Evolutionary conservation across 2,797 vertebrate species (phyloP).

Genomic region (Picus viridis): DNA sequence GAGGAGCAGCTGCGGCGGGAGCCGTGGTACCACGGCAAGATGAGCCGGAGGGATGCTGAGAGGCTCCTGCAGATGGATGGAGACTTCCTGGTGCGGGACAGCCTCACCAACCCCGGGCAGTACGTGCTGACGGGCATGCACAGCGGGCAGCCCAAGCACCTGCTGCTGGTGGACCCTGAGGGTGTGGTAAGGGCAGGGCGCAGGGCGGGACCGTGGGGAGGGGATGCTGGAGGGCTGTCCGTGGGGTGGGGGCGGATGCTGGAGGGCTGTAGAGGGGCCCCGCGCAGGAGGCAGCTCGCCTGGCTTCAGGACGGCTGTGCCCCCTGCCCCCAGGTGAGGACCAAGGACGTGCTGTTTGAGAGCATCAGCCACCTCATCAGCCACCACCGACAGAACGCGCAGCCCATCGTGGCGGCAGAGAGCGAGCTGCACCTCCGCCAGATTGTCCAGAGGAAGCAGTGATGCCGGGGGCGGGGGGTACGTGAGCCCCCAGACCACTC

Average conservation of each 20-base stretch:
- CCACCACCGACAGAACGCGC: constrained; percentile 92
- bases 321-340: constrained; percentile 87
- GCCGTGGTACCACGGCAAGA: constrained; percentile 95
- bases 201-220: accelerated
- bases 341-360: constrained; percentile 96
- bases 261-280: accelerated
- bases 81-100: constrained; percentile 95
- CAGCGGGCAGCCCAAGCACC: constrained; percentile 91
- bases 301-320: neutral
- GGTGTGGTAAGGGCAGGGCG: constrained; percentile 90
- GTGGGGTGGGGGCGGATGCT: neutral
- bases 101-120: constrained; percentile 93
- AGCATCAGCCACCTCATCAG: constrained; percentile 97
- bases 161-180: constrained; percentile 95
- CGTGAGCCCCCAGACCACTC: accelerated
- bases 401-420: constrained; percentile 94
- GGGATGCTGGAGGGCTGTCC: accelerated
- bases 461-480: constrained; percentile 24
- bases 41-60: constrained; percentile 93
- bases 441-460: constrained; percentile 88
- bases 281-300: accelerated
- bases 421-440: constrained; percentile 95
- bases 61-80: constrained; percentile 89
- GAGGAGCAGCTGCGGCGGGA: constrained; percentile 92
- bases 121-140: constrained; percentile 98